A percentile compares a stretch with the other conserved stretches of the same genome.
Conservation (phyloP, 2,113 vertebrate species). For the Oreochromis spilurus region DNA sequence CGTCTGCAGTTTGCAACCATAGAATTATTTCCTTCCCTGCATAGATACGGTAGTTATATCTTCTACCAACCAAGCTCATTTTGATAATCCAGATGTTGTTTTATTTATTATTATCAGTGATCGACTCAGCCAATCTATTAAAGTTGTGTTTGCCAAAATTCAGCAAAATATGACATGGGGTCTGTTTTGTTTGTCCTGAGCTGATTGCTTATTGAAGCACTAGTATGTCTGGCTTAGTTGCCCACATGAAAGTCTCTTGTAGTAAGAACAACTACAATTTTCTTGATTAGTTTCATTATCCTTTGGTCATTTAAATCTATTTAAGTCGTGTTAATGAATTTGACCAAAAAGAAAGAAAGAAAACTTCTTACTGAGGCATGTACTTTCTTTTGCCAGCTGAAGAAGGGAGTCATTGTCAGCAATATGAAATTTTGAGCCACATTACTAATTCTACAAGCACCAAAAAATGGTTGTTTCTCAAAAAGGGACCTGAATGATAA, state of each 20-base stretch:
- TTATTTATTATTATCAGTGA: not conserved
- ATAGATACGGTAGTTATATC: too few species aligned
- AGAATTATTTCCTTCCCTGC: not conserved
- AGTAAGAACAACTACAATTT: not conserved
- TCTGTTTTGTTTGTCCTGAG: not conserved
- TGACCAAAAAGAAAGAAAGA: not conserved
- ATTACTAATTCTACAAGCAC: not conserved
- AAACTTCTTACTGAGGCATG: not conserved
- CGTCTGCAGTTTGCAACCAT: not conserved
- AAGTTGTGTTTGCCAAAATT: not conserved
- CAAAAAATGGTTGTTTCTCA: not conserved
- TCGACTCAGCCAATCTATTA: not conserved
- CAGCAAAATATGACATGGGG: not conserved
- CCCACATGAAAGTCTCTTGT: not conserved
- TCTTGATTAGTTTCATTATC: conserved; percentile 24
- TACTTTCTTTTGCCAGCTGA: not conserved
- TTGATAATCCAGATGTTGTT: not conserved
- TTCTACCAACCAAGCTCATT: not conserved
- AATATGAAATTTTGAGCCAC: conserved; percentile 2
- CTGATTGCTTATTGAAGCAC: conserved; percentile 14
- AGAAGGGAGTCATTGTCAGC: conserved; percentile 14
- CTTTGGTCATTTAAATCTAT: not conserved
- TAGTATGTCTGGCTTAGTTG: not conserved
- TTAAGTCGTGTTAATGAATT: not conserved
- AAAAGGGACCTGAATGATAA: not conserved